These are phyloP conservation scores for Dryoscopus gambensis DNA, from an alignment of 2,113 vertebrate species.

Conservation along the genomic window DNA sequence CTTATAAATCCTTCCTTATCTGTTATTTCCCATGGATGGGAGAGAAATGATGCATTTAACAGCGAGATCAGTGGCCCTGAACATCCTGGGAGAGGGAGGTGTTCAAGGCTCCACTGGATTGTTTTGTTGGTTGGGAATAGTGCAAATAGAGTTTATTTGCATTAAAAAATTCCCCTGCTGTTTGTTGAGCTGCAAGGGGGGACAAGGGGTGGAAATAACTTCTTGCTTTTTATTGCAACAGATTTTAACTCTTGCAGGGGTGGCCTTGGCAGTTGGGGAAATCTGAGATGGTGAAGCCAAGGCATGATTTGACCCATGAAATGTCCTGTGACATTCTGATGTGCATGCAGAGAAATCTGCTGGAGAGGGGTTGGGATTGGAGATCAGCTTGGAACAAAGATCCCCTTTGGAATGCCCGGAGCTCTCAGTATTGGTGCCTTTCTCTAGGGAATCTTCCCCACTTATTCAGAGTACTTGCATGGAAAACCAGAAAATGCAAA, in stretches of 20 bases:
- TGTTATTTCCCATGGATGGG: rapidly evolving
- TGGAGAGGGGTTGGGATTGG: background rate
- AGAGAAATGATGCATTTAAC: background rate
- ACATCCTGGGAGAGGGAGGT: background rate
- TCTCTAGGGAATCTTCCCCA: rapidly evolving
- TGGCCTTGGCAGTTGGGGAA: background rate
- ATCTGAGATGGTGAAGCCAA: background rate
- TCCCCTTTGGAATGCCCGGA: background rate
- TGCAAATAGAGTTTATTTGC: background rate
- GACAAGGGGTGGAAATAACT: background rate
- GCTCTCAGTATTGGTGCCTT: background rate
- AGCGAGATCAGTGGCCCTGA: rapidly evolving
- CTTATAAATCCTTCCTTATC: background rate
- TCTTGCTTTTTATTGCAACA: background rate
- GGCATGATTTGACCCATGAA: background rate
- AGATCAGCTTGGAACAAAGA: background rate
- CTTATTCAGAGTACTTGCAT: background rate
- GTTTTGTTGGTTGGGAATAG: background rate
- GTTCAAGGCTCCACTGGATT: background rate
- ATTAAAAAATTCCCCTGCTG: background rate
- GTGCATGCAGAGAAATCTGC: background rate
- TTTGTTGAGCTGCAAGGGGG: background rate
- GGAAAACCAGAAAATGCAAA: background rate
- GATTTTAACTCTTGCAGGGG: background rate
- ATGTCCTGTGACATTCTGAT: background rate